A percentile compares a stretch with the other conserved stretches of the same genome.
phyloP scores from a whole-genome alignment of 2,797 vertebrate genomes.

The Silurus aristotelis region DNA sequence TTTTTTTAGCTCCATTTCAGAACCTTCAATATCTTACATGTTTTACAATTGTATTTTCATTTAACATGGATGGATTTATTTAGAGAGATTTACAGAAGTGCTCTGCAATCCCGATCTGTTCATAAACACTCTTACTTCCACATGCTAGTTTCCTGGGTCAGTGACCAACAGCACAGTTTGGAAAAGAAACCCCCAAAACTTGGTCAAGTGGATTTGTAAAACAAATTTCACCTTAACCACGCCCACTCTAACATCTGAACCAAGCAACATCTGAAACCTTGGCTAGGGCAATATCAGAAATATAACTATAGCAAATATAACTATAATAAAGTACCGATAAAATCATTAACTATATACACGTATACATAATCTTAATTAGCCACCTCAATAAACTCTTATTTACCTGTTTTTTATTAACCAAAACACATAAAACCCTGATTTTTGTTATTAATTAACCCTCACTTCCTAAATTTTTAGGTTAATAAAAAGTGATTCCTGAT shows the following conservation, averaged over 20 bases:
- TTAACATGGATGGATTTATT: background rate
- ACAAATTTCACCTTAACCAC: background rate
- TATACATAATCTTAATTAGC: background rate
- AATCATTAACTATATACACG: no score
- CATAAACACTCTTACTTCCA: background rate
- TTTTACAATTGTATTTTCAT: background rate
- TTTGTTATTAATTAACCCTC: background rate
- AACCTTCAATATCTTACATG: background rate
- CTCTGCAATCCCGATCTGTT: background rate
- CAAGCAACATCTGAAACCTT: background rate
- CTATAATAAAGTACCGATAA: no score
- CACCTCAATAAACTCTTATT: background rate
- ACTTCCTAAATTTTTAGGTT: background rate
- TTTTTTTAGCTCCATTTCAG: background rate
- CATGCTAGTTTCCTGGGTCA: background rate
- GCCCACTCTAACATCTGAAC: background rate
- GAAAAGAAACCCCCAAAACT: background rate
- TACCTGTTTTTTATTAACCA: background rate
- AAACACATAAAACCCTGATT: background rate
- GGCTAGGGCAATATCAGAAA: background rate
- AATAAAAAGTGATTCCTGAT: background rate
- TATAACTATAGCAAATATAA: background rate
- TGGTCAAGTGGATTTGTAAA: no score
- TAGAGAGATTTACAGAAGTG: background rate
- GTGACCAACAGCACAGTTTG: background rate